Percentiles rank a stretch among this genome's conserved stretches.
Evolutionary conservation across 2,113 vertebrate genomes (phyloP).

Genomic region (Pelvicachromis taeniatus): DNA sequence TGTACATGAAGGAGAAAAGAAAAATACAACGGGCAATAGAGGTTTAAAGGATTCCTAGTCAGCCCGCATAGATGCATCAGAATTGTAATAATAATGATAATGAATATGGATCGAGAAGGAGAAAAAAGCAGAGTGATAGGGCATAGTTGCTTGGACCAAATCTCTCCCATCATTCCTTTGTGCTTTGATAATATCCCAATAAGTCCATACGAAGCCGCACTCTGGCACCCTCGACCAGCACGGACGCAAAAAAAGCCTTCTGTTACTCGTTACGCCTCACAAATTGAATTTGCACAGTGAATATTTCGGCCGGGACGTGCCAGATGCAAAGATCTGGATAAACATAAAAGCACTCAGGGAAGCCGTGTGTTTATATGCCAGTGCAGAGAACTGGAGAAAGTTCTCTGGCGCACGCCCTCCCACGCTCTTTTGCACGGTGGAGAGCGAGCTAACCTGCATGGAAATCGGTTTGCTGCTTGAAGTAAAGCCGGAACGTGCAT

Average conservation of each 20-base stretch:
- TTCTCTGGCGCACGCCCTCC: not conserved
- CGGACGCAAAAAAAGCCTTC: constrained; percentile 35
- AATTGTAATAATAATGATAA: not conserved
- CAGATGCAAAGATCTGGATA: constrained; percentile 67
- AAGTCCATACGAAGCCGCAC: constrained; percentile 2
- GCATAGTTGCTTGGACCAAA: not conserved
- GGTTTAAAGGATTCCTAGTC: not conserved
- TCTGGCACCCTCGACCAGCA: constrained; percentile 44
- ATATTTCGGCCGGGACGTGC: constrained; percentile 50
- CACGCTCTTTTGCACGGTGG: not conserved
- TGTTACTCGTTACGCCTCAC: constrained; percentile 59
- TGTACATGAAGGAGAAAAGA: not conserved
- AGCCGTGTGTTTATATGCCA: constrained; percentile 55
- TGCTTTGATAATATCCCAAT: constrained; percentile 49
- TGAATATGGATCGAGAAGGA: not conserved
- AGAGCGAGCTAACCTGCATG: constrained; percentile 3
- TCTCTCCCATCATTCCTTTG: constrained; percentile 14
- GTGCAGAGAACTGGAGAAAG: constrained; percentile 1
- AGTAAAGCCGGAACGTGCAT: not conserved
- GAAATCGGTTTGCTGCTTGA: not conserved
- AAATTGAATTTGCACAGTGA: constrained; percentile 65
- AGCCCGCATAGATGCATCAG: not conserved
- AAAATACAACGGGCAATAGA: not conserved
- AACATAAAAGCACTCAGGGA: constrained; percentile 62
- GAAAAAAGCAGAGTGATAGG: not conserved